Percentiles rank a stretch among this genome's conserved stretches.
Evolutionary conservation across 2,888 invertebrate genomes (phyloP).

Genomic region (Boloria selene): DNA sequence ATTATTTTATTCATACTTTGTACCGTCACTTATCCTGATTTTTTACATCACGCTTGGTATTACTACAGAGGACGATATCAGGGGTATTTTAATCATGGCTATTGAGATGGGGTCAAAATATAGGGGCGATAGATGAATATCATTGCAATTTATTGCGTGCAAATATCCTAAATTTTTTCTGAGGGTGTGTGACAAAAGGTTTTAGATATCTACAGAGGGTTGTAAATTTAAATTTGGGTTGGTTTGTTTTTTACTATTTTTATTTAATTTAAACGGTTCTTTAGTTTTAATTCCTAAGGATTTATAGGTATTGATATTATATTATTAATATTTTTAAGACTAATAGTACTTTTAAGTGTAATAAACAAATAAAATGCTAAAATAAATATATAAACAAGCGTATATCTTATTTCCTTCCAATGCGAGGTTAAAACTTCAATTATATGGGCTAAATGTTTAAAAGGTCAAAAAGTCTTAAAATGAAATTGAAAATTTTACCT

Average conservation of each 20-base stretch:
- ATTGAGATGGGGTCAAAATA: slow-evolving; percentile 33
- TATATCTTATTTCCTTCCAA: too few species aligned
- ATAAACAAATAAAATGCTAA: too few species aligned
- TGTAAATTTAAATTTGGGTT: slow-evolving; percentile 10
- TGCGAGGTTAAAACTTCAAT: too few species aligned
- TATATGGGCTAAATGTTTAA: too few species aligned
- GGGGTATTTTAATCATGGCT: slow-evolving; percentile 34
- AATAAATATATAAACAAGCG: too few species aligned
- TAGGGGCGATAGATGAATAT: slow-evolving; percentile 43
- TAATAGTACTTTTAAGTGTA: too few species aligned
- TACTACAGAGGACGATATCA: slow-evolving; percentile 18
- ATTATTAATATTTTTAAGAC: too few species aligned
- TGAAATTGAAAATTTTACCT: too few species aligned
- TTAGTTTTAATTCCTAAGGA: background rate
- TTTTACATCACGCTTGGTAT: background rate
- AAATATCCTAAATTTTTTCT: slow-evolving; percentile 35
- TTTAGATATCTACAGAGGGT: slow-evolving; percentile 24
- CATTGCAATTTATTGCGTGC: slow-evolving; percentile 45
- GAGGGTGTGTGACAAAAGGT: slow-evolving; percentile 27
- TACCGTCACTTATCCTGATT: background rate
- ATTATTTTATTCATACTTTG: background rate
- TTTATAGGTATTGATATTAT: too few species aligned
- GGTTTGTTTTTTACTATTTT: slow-evolving; percentile 3
- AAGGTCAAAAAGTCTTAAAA: too few species aligned
- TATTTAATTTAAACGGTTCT: background rate